Percentiles rank a stretch among this genome's conserved stretches.
phyloP scores from a whole-genome alignment of 2,888 invertebrate species.

The Conops quadrifasciatus region DNA sequence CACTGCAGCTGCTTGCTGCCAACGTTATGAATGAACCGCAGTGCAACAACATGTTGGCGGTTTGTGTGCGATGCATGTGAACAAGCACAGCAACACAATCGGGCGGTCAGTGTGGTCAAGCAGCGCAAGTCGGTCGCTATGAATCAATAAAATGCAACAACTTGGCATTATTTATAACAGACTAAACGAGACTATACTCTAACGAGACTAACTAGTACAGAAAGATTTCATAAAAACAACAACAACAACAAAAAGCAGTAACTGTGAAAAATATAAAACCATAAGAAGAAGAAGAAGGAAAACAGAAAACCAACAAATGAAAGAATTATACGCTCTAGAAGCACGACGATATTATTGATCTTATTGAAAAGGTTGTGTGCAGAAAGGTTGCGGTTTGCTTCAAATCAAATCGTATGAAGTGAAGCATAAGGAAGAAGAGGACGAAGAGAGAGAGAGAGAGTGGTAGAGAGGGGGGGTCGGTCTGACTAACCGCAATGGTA shows the following conservation, averaged over 20 bases:
- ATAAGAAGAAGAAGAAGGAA: slow-evolving; percentile 16
- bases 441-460: not conserved
- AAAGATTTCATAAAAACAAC: slow-evolving; percentile 42
- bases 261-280: slow-evolving; percentile 33
- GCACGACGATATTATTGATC: not conserved
- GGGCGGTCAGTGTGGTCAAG: no score
- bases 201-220: no score
- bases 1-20: no score
- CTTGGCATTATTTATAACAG: slow-evolving; percentile 13
- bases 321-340: not conserved
- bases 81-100: not conserved
- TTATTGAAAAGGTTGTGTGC: not conserved
- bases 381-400: no score
- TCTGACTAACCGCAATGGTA: not conserved
- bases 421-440: not conserved
- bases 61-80: no score
- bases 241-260: slow-evolving; percentile 15
- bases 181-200: slow-evolving; percentile 38
- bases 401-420: not conserved
- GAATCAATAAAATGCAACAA: slow-evolving; percentile 41
- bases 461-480: not conserved
- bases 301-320: slow-evolving; percentile 2
- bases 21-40: no score
- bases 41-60: no score
- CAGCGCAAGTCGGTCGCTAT: slow-evolving; percentile 23